These are phyloP conservation scores for Hydrozoanthus gracilis DNA, from an alignment of 92 coral and sea anemone species.

Conservation along the genomic window DNA sequence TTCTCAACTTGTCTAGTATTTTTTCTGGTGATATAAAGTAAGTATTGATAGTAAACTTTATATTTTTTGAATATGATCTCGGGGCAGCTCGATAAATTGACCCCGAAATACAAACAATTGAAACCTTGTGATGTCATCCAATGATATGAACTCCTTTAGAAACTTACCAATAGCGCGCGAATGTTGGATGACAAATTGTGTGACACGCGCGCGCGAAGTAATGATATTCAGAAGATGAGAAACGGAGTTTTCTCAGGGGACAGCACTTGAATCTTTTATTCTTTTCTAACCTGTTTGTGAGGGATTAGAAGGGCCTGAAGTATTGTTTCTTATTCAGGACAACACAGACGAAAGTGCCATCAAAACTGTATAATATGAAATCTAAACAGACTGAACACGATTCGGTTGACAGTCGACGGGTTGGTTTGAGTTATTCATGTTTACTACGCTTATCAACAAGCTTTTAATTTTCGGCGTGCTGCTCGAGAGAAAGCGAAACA, in stretches of 20 bases:
- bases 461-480: conserved; percentile 34
- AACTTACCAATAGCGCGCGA: conserved; percentile 41
- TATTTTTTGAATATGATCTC: neutral
- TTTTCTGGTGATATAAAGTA: neutral
- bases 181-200: conserved; percentile 21
- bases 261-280: conserved; percentile 1
- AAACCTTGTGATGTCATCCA: neutral
- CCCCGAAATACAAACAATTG: neutral
- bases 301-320: conserved; percentile 33
- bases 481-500: conserved; percentile 14
- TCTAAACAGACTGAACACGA: neutral
- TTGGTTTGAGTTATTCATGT: neutral
- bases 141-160: neutral
- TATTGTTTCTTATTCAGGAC: conserved; percentile 1
- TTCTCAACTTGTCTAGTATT: neutral
- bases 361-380: conserved; percentile 2
- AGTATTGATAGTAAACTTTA: neutral
- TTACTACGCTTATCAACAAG: conserved; percentile 7
- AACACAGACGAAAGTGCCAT: conserved; percentile 15
- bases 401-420: conserved; percentile 2
- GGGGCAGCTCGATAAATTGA: neutral
- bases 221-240: conserved; percentile 31
- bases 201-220: conserved; percentile 34
- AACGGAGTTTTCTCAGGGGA: conserved; percentile 39
- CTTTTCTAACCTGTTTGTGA: conserved; percentile 10